Conservation (phyloP, 2,797 vertebrate genomes). For the Graptemys geographica region DNA sequence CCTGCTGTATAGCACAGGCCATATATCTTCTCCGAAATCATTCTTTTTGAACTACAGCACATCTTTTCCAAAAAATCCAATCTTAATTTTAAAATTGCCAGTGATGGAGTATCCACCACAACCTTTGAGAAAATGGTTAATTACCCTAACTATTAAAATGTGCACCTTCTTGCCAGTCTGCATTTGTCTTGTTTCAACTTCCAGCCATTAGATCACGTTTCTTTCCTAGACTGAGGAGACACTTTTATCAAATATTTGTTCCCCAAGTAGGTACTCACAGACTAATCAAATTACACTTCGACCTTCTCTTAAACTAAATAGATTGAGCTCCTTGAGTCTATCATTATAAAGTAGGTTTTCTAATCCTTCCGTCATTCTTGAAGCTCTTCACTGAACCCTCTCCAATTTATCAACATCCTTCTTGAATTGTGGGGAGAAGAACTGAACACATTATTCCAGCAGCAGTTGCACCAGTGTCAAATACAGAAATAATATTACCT, state of each 20-base stretch:
- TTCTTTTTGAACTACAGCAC: not conserved
- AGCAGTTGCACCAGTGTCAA: no score
- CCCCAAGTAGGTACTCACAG: not conserved
- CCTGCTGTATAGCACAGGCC: not conserved
- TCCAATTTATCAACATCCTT: no score
- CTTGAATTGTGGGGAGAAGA: no score
- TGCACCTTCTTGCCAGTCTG: not conserved
- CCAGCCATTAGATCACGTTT: not conserved
- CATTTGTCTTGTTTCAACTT: not conserved
- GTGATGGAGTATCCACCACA: not conserved
- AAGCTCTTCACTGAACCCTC: no score
- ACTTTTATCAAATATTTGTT: not conserved
- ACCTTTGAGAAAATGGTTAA: not conserved
- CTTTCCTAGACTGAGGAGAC: not conserved
- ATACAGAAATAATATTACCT: no score
- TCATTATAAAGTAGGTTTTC: not conserved
- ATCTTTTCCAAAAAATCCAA: not conserved
- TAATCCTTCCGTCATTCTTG: no score
- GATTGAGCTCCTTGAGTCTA: not conserved
- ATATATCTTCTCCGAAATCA: not conserved
- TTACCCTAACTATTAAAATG: not conserved
- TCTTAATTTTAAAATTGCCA: not conserved
- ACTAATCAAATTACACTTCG: not conserved
- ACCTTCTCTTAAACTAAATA: not conserved
- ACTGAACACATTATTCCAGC: no score